Evolutionary conservation across 2,797 vertebrate genomes (phyloP).

Genomic region (Chromobotia macracanthus): DNA sequence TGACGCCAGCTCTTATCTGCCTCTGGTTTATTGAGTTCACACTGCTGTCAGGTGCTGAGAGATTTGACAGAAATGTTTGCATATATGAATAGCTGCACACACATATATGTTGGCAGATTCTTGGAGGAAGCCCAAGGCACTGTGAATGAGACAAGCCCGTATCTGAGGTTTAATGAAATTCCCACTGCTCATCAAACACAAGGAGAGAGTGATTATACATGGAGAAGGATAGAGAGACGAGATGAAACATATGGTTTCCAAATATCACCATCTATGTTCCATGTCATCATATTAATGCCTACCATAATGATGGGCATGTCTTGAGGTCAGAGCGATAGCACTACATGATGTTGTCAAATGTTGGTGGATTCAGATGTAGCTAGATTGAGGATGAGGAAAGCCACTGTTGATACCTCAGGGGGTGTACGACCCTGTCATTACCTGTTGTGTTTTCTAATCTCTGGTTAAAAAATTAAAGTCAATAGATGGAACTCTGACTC

Average conservation of each 20-base stretch:
- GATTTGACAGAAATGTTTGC: conserved; percentile 84
- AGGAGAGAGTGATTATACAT: conserved; percentile 76
- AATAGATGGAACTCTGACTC: not conserved
- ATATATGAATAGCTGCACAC: conserved; percentile 78
- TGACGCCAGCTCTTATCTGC: conserved; percentile 82
- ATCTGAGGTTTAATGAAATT: conserved; percentile 80
- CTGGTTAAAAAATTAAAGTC: not conserved
- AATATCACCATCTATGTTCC: conserved; percentile 57
- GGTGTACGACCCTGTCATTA: not conserved
- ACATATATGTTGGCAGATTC: conserved; percentile 41
- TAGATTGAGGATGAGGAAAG: not conserved
- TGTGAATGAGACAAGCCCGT: conserved; percentile 71
- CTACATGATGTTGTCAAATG: conserved; percentile 5
- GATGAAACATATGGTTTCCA: conserved; percentile 63
- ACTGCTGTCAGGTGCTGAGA: conserved; percentile 78
- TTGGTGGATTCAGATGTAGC: conserved; percentile 12
- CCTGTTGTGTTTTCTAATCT: not conserved
- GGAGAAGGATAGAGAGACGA: conserved; percentile 69
- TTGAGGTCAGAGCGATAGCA: not conserved
- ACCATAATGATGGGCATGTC: conserved; percentile 13
- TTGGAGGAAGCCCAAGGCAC: conserved; percentile 53
- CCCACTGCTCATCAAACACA: conserved; percentile 79
- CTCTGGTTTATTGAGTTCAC: conserved; percentile 83
- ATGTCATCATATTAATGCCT: conserved; percentile 47
- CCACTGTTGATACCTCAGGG: not conserved